Conservation (phyloP, 37 sponge, comb jelly and placozoan species). For the Petrosia ficiformis region DNA sequence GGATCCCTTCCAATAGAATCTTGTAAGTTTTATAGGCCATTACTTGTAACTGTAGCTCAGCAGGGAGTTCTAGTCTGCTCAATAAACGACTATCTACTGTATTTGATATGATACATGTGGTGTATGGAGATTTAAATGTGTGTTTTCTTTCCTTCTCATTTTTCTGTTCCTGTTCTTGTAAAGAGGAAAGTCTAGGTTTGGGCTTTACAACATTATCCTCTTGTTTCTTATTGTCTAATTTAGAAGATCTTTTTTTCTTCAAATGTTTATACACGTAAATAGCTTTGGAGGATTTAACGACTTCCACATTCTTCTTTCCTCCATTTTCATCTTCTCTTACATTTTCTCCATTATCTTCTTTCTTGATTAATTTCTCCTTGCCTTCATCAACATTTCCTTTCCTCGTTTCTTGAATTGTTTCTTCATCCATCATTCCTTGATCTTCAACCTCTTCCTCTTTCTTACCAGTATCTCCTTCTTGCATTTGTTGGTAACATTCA, state of each 20-base stretch:
- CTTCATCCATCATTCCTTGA: not conserved
- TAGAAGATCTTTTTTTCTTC: no score
- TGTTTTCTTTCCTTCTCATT: not conserved
- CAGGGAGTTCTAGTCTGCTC: slow-evolving; percentile 1
- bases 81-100: slow-evolving; percentile 32
- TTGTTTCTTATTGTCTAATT: no score
- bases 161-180: not conserved
- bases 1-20: slow-evolving; percentile 22
- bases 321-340: not conserved
- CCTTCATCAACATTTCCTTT: not conserved
- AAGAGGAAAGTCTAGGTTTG: not conserved
- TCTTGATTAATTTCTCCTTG: not conserved
- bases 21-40: slow-evolving; percentile 22
- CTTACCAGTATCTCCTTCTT: not conserved
- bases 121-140: slow-evolving; percentile 26
- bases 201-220: no score
- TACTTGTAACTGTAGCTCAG: slow-evolving; percentile 54
- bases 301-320: not conserved
- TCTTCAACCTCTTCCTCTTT: not conserved
- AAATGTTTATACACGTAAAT: no score
- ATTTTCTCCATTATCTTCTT: not conserved
- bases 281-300: not conserved
- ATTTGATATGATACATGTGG: slow-evolving; percentile 48
- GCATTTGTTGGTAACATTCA: not conserved
- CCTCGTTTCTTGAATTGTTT: not conserved